Conservation (phyloP, 2,113 vertebrate species). For the Vidua chalybeata region DNA sequence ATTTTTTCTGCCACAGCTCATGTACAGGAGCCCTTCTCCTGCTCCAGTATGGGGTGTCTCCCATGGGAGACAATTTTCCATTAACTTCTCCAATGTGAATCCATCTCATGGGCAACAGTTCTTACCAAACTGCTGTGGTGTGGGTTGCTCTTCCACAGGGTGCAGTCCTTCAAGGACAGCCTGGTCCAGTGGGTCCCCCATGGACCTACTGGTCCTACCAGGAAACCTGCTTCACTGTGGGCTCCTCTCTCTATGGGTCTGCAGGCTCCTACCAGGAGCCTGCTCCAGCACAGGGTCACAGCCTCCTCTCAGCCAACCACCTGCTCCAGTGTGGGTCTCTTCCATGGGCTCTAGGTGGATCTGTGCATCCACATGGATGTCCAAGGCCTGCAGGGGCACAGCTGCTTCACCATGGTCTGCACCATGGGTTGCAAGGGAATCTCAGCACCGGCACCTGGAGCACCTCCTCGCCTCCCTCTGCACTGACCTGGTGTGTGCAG, state of each 20-base stretch:
- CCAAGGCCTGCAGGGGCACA: no score
- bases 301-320: neutral
- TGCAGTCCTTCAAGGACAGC: neutral
- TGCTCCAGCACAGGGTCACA: accelerated
- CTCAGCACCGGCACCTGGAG: neutral
- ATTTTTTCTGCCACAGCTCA: neutral
- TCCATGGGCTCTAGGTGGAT: neutral
- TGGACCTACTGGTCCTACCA: accelerated
- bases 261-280: neutral
- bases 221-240: neutral
- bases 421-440: accelerated
- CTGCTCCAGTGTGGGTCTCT: accelerated
- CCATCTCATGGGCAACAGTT: no score
- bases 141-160: neutral
- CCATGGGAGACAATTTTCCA: neutral
- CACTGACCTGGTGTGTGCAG: neutral
- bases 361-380: accelerated
- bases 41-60: neutral
- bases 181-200: accelerated
- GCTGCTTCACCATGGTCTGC: neutral
- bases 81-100: neutral
- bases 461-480: neutral
- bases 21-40: neutral
- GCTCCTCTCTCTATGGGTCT: neutral
- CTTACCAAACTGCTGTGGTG: accelerated